phyloP scores from a whole-genome alignment of 2,113 vertebrate genomes.

The Caranx melampygus region DNA sequence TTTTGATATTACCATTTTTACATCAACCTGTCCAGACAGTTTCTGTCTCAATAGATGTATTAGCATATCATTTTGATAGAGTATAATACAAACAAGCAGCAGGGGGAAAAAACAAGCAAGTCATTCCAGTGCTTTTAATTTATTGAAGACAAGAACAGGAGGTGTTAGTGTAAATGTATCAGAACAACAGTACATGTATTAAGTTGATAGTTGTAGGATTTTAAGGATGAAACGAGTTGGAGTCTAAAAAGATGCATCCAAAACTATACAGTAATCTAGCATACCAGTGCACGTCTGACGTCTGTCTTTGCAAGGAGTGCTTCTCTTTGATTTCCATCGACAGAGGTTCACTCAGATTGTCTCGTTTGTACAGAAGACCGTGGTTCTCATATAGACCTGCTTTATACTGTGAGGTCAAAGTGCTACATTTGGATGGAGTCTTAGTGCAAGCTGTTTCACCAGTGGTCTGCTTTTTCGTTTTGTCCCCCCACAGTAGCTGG shows the following conservation, averaged over 20 bases:
- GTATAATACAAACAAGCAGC: slow-evolving; percentile 41
- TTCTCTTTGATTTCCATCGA: slow-evolving; percentile 32
- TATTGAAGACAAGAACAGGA: slow-evolving; percentile 39
- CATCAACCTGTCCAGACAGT: slow-evolving; percentile 7
- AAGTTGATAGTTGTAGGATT: slow-evolving; percentile 15
- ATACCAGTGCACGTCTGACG: slow-evolving; percentile 92
- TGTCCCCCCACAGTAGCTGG: slow-evolving; percentile 74
- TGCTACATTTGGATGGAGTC: slow-evolving; percentile 37
- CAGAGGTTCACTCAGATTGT: slow-evolving; percentile 56
- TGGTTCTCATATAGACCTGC: slow-evolving; percentile 36
- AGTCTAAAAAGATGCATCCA: slow-evolving; percentile 86
- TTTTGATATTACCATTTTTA: slow-evolving; percentile 27
- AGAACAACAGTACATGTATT: slow-evolving; percentile 17
- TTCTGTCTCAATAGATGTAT: slow-evolving; percentile 20
- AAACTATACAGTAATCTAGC: slow-evolving; percentile 90
- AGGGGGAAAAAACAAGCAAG: slow-evolving; percentile 30
- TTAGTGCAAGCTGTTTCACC: slow-evolving; percentile 36
- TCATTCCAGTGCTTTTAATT: slow-evolving; percentile 50
- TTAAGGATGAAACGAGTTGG: slow-evolving; percentile 75
- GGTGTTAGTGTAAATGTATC: slow-evolving; percentile 46
- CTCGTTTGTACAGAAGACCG: slow-evolving; percentile 29
- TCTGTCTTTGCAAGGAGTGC: slow-evolving; percentile 53
- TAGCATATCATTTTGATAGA: slow-evolving; percentile 34
- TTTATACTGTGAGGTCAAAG: slow-evolving; percentile 41
- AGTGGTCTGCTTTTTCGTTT: slow-evolving; percentile 35